Evolutionary conservation across 2,113 vertebrate species (phyloP).

Genomic region (Panthera leo): DNA sequence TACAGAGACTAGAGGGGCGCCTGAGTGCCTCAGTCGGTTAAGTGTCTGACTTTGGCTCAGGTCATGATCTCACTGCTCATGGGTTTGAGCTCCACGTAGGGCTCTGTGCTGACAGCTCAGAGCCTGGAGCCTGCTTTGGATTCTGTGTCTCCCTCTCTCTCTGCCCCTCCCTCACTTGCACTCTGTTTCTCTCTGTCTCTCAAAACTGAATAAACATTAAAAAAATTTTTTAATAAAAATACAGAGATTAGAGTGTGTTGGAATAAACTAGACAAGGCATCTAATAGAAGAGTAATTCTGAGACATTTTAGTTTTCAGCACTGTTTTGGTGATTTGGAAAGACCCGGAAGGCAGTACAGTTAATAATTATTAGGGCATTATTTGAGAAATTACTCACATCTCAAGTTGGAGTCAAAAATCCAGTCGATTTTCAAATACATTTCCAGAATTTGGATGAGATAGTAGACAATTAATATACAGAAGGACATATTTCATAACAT

Average conservation of each 20-base stretch:
- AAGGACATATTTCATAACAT: not conserved
- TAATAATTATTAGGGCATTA: not conserved
- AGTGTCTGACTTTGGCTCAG: too few relatives aligned
- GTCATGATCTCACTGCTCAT: too few relatives aligned
- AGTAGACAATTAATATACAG: not conserved
- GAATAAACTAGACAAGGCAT: not conserved
- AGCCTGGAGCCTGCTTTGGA: too few relatives aligned
- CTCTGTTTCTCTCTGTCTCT: too few relatives aligned
- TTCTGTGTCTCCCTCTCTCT: too few relatives aligned
- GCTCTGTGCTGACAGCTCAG: too few relatives aligned
- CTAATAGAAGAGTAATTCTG: not conserved
- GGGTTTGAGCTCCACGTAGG: too few relatives aligned
- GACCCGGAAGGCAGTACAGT: not conserved
- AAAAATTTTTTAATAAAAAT: not conserved
- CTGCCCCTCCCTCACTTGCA: too few relatives aligned
- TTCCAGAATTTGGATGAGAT: not conserved
- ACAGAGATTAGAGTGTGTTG: not conserved
- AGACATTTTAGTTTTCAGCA: not conserved
- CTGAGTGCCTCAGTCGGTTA: too few relatives aligned
- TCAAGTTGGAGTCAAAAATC: not conserved
- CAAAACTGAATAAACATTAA: too few relatives aligned
- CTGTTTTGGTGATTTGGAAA: constrained; percentile 17
- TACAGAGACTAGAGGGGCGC: not conserved
- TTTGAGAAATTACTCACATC: not conserved
- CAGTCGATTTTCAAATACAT: not conserved